Base-by-base conservation (phyloP, 2,113 vertebrate genomes). In the Labeo catla region DNA sequence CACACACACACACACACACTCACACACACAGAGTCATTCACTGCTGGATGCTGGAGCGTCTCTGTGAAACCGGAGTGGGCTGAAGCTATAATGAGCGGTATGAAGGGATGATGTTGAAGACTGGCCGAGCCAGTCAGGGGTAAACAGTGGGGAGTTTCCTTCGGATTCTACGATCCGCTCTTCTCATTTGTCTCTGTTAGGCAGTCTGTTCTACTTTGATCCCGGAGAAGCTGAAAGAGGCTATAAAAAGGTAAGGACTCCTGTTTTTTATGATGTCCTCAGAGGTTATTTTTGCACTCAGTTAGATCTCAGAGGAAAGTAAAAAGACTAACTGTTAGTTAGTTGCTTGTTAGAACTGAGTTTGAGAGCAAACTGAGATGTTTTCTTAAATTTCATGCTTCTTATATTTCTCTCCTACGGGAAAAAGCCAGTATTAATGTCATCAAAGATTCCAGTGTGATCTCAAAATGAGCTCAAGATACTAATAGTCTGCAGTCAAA, bases 21-120 rank as follows among this genome's bases (percentile, higher is more conserved):
- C 57, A 50, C 73, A 76, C 73, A 77, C 73, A 76, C 73, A 77
- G 11, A 77, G 10, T 23, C 74, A 28, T 54, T 54, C 50, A 70
- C 7, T 57, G 82, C 36, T 65, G 66, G 86, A 87, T 84, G 76
- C 66, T 84, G 66, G 43, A 80, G 34, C 15, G 39, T 52, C 54
- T 85, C 28, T 52, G 76, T 87, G 83, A 87, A 87, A 87, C 34
- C 57, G n/a, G 83, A 85, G 86, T 21, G 39, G 83, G 86, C 68
- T 70, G 59, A 84, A 63, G 68, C 83, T 81, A 16, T 87, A 84
- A 87, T 85, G 83, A 80, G 86, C 8, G 10, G 65, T 84, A 61
- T 65, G 86, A 79, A 81, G 83, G 66, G 81, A 87, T 74, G 83
- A 85, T 84, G 83, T 52, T 83, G 66, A 84, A 78, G 36, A 36